These are phyloP conservation scores for Zosterops hypoxanthus DNA, from an alignment of 2,113 vertebrate genomes.

Conservation along the genomic window DNA sequence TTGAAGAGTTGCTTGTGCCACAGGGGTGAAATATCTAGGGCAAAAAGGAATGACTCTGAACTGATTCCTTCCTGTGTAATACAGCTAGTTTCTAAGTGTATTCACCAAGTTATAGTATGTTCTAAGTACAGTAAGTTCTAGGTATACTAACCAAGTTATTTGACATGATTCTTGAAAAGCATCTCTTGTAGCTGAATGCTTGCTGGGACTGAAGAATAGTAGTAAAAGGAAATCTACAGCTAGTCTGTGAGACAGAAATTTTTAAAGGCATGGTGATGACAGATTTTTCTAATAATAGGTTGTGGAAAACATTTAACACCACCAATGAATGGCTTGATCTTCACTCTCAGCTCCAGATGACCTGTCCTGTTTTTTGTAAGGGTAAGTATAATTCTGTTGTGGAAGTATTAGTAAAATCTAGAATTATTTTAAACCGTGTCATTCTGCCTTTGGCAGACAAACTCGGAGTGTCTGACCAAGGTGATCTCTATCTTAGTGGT, in stretches of 20 bases:
- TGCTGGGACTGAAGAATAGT: neutral
- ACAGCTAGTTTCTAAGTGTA: neutral
- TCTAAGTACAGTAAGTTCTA: neutral
- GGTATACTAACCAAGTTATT: neutral
- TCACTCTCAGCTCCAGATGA: slow-evolving; percentile 64
- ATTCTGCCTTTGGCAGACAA: neutral
- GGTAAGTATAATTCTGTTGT: slow-evolving; percentile 27
- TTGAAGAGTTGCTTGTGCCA: neutral
- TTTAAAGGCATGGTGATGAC: neutral
- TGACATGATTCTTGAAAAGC: neutral
- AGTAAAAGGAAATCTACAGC: neutral
- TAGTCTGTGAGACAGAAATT: neutral
- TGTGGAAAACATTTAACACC: neutral
- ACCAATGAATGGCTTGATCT: slow-evolving; percentile 34
- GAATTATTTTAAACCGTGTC: neutral
- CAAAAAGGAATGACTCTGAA: neutral
- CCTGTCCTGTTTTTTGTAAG: slow-evolving; percentile 44
- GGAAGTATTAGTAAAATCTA: neutral
- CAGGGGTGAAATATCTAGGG: neutral
- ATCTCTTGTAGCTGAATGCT: neutral
- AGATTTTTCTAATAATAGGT: slow-evolving; percentile 61
- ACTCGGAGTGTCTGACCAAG: neutral
- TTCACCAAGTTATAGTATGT: neutral
- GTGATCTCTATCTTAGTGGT: neutral
- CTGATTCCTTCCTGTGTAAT: neutral